Conservation (phyloP, 2,797 vertebrate genomes). For the Oryzias dopingdopingensis region DNA sequence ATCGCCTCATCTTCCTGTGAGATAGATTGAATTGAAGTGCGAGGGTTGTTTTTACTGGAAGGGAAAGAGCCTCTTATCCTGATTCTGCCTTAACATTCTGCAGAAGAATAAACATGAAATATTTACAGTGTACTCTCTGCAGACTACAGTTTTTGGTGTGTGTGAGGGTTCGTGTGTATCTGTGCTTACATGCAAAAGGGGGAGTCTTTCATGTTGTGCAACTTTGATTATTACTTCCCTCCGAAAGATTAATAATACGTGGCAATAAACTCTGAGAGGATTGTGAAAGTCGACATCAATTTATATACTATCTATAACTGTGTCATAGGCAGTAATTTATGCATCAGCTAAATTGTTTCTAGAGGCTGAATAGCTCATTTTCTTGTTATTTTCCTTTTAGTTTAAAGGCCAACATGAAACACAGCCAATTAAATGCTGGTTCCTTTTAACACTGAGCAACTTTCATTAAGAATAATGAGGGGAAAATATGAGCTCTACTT, state of each 20-base stretch:
- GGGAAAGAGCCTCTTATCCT: constrained; percentile 47
- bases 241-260: constrained; percentile 69
- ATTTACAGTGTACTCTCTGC: constrained; percentile 50
- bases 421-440: constrained; percentile 31
- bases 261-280: constrained; percentile 58
- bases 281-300: constrained; percentile 62
- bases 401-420: constrained; percentile 30
- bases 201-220: constrained; percentile 60
- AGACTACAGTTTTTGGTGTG: constrained; percentile 20
- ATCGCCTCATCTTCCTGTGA: constrained; percentile 58
- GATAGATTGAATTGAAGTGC: constrained; percentile 61
- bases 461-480: constrained; percentile 22
- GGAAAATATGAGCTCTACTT: neutral
- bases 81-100: constrained; percentile 49
- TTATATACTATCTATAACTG: constrained; percentile 57
- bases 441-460: constrained; percentile 19
- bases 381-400: constrained; percentile 8
- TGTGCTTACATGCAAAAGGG: constrained; percentile 23
- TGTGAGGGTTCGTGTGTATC: constrained; percentile 22
- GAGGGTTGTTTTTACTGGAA: constrained; percentile 53
- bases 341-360: constrained; percentile 34
- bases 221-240: constrained; percentile 71
- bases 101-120: constrained; percentile 59
- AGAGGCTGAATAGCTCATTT: constrained; percentile 28
- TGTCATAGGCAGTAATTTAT: constrained; percentile 40